phyloP scores from a whole-genome alignment of 37 sponge, comb jelly and placozoan species.

The Hexactinellida sp. region DNA sequence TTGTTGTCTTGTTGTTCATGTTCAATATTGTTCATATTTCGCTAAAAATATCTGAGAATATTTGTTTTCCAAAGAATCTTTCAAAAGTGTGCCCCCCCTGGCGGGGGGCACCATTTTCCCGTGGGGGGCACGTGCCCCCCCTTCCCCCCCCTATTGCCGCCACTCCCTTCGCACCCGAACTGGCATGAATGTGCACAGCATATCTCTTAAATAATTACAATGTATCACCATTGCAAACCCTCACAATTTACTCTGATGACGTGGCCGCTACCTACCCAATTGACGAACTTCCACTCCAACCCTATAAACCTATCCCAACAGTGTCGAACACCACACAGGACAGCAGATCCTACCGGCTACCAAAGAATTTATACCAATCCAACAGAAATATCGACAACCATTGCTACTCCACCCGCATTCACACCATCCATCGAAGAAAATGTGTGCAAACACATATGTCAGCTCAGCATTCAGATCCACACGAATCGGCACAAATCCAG shows the following conservation, averaged over 20 bases:
- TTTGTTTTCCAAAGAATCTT: too few species aligned
- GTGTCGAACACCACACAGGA: not conserved
- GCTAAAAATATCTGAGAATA: too few species aligned
- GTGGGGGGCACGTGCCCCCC: too few species aligned
- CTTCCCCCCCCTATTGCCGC: too few species aligned
- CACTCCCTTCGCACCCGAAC: not conserved
- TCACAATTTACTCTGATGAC: not conserved
- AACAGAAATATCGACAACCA: not conserved
- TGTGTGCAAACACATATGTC: not conserved
- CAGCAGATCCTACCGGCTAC: not conserved
- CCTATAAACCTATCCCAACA: not conserved
- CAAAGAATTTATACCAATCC: not conserved
- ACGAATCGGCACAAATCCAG: not conserved
- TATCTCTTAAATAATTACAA: not conserved
- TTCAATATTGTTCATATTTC: too few species aligned
- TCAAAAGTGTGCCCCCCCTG: too few species aligned
- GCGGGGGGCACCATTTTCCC: too few species aligned
- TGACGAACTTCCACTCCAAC: not conserved
- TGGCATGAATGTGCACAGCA: not conserved
- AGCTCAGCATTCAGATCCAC: not conserved
- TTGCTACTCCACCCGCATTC: not conserved
- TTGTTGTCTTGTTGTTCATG: too few species aligned
- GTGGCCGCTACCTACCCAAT: not conserved
- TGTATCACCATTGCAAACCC: not conserved
- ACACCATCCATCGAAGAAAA: not conserved